phyloP scores from a whole-genome alignment of 2,113 vertebrate species.

The Prionailurus viverrinus region DNA sequence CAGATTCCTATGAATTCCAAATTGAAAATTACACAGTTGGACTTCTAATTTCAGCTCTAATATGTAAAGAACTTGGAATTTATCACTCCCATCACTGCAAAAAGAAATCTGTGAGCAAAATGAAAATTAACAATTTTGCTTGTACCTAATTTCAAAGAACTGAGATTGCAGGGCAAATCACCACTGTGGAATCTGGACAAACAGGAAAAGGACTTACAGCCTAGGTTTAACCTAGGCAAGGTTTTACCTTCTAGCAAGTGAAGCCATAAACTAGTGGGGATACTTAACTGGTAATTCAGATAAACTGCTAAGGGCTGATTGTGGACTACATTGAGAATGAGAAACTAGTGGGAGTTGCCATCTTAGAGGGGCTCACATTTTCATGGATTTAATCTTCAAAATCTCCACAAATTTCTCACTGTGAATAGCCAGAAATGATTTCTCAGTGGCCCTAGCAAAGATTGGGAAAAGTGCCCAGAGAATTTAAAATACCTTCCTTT shows the following conservation, averaged over 20 bases:
- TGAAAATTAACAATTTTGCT: not conserved
- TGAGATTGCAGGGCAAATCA: not conserved
- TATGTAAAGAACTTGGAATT: not conserved
- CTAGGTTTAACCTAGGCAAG: not conserved
- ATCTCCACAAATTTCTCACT: not conserved
- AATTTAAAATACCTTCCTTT: not conserved
- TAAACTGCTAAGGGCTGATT: not conserved
- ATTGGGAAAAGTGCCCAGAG: not conserved
- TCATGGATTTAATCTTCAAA: not conserved
- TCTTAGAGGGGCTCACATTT: not conserved
- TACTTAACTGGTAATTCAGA: not conserved
- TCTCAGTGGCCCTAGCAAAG: not conserved
- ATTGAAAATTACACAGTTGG: not conserved
- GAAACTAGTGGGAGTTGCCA: not conserved
- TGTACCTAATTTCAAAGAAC: not conserved
- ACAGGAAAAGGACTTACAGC: not conserved
- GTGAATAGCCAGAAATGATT: not conserved
- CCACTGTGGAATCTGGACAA: not conserved
- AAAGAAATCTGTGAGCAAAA: not conserved
- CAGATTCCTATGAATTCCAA: not conserved
- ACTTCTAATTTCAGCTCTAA: not conserved
- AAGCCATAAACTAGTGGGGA: not conserved
- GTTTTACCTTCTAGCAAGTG: not conserved
- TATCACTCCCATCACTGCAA: not conserved
- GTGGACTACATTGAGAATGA: not conserved